Base-by-base conservation (phyloP, 2,888 invertebrate genomes). In the Megaustenia siamemsis region DNA sequence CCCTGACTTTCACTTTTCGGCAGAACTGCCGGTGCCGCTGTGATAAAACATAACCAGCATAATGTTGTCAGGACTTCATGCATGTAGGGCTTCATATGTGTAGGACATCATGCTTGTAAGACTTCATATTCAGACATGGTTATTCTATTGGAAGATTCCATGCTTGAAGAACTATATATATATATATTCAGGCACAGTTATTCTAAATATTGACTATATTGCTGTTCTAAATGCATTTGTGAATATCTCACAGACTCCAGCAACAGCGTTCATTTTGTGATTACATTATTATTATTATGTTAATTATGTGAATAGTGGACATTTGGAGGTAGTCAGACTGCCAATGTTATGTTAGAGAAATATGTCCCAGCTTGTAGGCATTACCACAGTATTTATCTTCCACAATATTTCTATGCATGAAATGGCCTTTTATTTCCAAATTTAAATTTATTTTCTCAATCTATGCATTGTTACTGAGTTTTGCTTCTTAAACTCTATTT, bases 341-440 rank as follows among this genome's bases (percentile, higher is more conserved):
- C 32, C 53, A 75, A 15, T 38, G 28, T 76, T 6, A 56, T 53
- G 43, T 63, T 63, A 43, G n/a, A 6, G 63, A 0, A 28, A 18
- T 32, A 15, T 60, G 60, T 78, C 66, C 43, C 60, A n/a, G 63
- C 10, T 78, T 32, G 15, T 28, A 66, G 24, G 60, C 45, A 63
- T 78, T 60, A 40, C 18, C 28, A 28, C 40, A 76, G 6, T 63
- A 63, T 43, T 78, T 78, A 78, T 78, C 78, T 78, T 78, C 78
- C 78, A 78, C 18, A 40, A 28, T 78, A 63, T 43, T 40, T 78
- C 78, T 78, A 78, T 78, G 78, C 78, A 78, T 63, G 32, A 78
- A 78, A 43, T 43, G 24, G 78, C 78, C 78, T 78, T 63, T 63
- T 1, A 66, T 78, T 43, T 78, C 6, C n/a, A 15, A n/a, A 24